These are phyloP conservation scores for Mythimna ferrago DNA, from an alignment of 2,888 invertebrate genomes.

Conservation along the genomic window DNA sequence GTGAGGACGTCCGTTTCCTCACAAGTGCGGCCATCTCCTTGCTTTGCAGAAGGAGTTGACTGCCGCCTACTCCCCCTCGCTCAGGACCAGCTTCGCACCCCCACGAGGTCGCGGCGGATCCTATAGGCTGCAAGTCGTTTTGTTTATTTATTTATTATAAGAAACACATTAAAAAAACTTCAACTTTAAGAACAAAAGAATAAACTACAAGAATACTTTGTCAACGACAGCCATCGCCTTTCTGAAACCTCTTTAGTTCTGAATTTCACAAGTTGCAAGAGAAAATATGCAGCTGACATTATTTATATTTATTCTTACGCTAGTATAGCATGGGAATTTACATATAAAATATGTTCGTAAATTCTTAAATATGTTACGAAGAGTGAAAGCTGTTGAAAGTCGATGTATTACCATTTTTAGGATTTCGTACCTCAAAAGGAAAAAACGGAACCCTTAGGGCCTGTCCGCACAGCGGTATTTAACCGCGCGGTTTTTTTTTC, in stretches of 20 bases:
- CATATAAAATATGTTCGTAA: conserved; percentile 36
- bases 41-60: background rate
- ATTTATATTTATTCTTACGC: conserved; percentile 26
- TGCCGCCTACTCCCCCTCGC: background rate
- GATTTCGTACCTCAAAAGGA: too few species aligned
- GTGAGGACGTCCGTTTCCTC: background rate
- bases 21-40: background rate
- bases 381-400: conserved; percentile 5
- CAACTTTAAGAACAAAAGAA: conserved; percentile 11
- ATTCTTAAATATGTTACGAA: conserved; percentile 9
- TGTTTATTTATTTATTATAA: background rate
- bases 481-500: too few species aligned
- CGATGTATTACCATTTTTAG: background rate
- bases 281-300: conserved; percentile 35
- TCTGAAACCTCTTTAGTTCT: background rate
- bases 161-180: background rate
- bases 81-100: too few species aligned
- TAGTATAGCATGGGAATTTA: conserved; percentile 16
- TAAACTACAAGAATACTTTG: conserved; percentile 13
- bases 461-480: too few species aligned
- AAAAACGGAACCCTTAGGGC: too few species aligned
- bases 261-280: conserved; percentile 24
- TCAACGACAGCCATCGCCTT: background rate
- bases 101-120: too few species aligned
- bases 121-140: too few species aligned